A percentile compares a stretch with the other conserved stretches of the same genome.
Conservation (phyloP, 2,888 invertebrate species). For the Tinea pellionella region DNA sequence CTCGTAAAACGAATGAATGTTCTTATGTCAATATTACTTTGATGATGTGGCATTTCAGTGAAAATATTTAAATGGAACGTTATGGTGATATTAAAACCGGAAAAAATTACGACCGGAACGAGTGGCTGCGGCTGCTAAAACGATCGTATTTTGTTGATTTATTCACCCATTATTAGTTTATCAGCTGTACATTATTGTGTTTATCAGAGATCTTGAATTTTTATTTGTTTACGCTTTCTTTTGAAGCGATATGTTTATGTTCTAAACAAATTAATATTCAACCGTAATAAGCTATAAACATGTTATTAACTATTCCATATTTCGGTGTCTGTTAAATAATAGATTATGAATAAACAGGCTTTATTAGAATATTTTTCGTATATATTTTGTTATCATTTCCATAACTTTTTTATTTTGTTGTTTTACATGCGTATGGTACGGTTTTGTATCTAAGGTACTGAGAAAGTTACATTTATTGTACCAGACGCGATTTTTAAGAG, state of each 20-base stretch:
- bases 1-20: constrained; percentile 25
- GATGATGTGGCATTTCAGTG: not conserved
- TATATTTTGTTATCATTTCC: too few relatives aligned
- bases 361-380: too few relatives aligned
- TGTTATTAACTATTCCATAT: not conserved
- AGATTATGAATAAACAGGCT: too few relatives aligned
- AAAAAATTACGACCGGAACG: not conserved
- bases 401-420: too few relatives aligned
- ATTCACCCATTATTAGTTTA: not conserved
- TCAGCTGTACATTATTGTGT: not conserved
- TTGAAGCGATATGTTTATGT: not conserved
- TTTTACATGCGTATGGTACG: too few relatives aligned
- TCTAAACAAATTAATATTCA: not conserved
- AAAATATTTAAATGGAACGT: constrained; percentile 3
- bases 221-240: constrained; percentile 2
- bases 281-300: not conserved
- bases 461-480: too few relatives aligned
- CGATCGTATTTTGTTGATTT: not conserved
- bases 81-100: constrained; percentile 2
- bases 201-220: not conserved
- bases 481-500: too few relatives aligned
- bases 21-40: constrained; percentile 20
- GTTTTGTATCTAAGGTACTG: too few relatives aligned
- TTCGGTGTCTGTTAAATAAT: too few relatives aligned
- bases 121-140: not conserved